Base-by-base conservation (phyloP, 2,113 vertebrate genomes). In the Delphinapterus leucas region DNA sequence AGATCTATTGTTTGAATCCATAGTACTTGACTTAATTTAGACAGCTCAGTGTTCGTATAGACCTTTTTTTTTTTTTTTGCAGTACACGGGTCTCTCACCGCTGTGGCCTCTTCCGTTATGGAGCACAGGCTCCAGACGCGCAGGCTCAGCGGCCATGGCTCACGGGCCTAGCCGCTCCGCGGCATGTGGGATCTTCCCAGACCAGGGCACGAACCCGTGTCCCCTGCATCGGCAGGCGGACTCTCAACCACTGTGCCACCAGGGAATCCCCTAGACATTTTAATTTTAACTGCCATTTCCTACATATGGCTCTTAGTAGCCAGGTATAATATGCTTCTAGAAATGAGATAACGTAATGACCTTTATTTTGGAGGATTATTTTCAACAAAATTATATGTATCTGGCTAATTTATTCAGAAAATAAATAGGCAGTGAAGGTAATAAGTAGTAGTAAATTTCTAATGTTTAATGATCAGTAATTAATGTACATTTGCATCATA, bases 381-480 rank as follows among this genome's bases (percentile, higher is more conserved):
- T 96, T 96, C 61, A 82, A 49, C n/a, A 21, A 92, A 88, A 76
- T 88, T 70, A 25, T 25, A 31, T 74, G 17, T 26, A 18, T 63
- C 80, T 60, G 65, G 5, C 36, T 81, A 74, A 67, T 33, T 58
- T 91, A 60, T 76, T 91, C 14, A 87, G 47, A 82, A 9, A 91
- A 65, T 36, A 79, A 70, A 65, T 61, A 58, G 8, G 12, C 36
- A 49, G 60, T 60, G 5, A 76, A 60, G 26, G 15, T 33, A 86
- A 74, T 65, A 86, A 90, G 15, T 85, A 70, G 7, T 4, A 89
- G 20, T 47, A 18, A 55, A 85, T 85, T 80, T 96, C 15, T 65
- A 71, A 47, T 63, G 2, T 79, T 65, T 86, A 85, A 49, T 79
- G 70, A 70, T 4, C 11, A 85, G 2, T n/a, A 73, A 85, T 84